These are phyloP conservation scores for Seriola aureovittata DNA, from an alignment of 2,113 vertebrate genomes.

Conservation along the genomic window DNA sequence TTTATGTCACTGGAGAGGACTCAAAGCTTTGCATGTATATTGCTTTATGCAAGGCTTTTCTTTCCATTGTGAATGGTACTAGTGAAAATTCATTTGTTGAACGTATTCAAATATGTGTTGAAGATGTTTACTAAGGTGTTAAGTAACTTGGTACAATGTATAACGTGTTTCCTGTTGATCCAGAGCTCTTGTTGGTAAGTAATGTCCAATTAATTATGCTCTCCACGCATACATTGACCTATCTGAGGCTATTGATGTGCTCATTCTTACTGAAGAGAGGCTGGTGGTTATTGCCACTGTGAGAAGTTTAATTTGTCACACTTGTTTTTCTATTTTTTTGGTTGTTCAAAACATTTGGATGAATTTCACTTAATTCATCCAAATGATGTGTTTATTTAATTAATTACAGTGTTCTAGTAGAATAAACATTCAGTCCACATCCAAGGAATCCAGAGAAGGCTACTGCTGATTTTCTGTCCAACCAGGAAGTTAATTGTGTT, in stretches of 20 bases:
- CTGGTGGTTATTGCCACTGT: conserved; percentile 19
- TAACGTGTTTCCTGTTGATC: conserved; percentile 51
- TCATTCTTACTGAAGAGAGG: conserved; percentile 22
- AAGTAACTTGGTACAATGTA: conserved; percentile 52
- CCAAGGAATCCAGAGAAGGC: conserved; percentile 33
- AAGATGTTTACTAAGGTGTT: conserved; percentile 57
- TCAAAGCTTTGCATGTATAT: conserved; percentile 72
- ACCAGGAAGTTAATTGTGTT: conserved; percentile 52
- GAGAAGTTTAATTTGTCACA: conserved; percentile 18
- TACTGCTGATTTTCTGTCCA: conserved; percentile 25
- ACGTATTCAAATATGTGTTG: conserved; percentile 57
- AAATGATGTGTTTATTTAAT: conserved; percentile 33
- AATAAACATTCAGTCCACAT: conserved; percentile 8
- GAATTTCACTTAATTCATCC: conserved; percentile 38
- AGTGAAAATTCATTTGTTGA: conserved; percentile 53
- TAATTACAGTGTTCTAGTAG: conserved; percentile 14
- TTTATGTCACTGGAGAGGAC: conserved; percentile 42
- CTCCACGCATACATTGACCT: background rate
- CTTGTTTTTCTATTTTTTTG: conserved; percentile 20
- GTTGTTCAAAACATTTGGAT: conserved; percentile 37
- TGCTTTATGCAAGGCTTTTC: conserved; percentile 51
- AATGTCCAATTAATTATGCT: conserved; percentile 34
- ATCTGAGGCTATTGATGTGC: conserved; percentile 23
- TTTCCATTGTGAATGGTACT: conserved; percentile 63
- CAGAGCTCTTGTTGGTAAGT: conserved; percentile 27